phyloP scores from a whole-genome alignment of 1,140 invertebrate genomes.

The Dendroctonus valens region DNA sequence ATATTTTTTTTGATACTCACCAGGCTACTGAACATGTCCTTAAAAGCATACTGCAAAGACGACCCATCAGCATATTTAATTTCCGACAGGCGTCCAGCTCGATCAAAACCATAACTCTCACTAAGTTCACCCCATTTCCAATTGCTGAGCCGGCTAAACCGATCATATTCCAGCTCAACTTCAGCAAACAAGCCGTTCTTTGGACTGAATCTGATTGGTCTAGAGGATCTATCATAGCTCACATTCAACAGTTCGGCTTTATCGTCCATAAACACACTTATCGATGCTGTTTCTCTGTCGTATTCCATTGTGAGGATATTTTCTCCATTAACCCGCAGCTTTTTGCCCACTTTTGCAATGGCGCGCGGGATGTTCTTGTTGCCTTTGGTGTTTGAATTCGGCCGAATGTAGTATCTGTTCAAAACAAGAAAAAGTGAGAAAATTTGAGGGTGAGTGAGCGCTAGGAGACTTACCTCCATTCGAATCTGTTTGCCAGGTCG shows the following conservation, averaged over 20 bases:
- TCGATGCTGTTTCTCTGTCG: constrained; percentile 83
- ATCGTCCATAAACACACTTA: constrained; percentile 88
- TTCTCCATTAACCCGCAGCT: constrained; percentile 85
- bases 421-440: neutral
- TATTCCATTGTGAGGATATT: constrained; percentile 90
- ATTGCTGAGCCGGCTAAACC: constrained; percentile 82
- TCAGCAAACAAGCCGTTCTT: constrained; percentile 80
- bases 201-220: constrained; percentile 86
- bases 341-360: constrained; percentile 78
- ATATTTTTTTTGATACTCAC: constrained; percentile 50
- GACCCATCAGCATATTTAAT: constrained; percentile 86
- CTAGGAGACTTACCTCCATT: constrained; percentile 71
- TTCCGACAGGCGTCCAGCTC: constrained; percentile 80
- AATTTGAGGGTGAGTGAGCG: neutral
- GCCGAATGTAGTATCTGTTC: constrained; percentile 69
- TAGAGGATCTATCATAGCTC: constrained; percentile 86
- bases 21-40: constrained; percentile 82
- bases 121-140: constrained; percentile 92
- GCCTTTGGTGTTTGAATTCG: constrained; percentile 59
- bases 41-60: constrained; percentile 82
- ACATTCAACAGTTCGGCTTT: constrained; percentile 86
- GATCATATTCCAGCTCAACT: constrained; percentile 89
- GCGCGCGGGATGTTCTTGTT: constrained; percentile 61
- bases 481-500: constrained; percentile 88
- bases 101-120: constrained; percentile 85